Percentiles rank a stretch among this genome's conserved stretches.
These are phyloP conservation scores for Odontothrips loti DNA, from an alignment of 2,888 invertebrate genomes.

Conservation along the genomic window DNA sequence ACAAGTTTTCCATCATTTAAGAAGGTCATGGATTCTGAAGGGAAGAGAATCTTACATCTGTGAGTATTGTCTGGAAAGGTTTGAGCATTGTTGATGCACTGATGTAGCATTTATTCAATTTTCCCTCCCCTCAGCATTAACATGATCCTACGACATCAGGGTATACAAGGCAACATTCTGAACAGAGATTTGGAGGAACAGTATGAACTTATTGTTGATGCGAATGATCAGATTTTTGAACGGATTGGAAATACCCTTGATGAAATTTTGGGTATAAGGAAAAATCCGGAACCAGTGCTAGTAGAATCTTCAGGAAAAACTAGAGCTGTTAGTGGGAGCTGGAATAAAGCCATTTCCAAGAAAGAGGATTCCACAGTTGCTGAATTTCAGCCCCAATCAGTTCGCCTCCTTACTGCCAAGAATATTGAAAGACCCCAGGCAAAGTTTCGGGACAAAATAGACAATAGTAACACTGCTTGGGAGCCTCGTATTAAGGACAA, in stretches of 20 bases:
- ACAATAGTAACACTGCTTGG: conserved; percentile 73
- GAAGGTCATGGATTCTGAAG: conserved; percentile 59
- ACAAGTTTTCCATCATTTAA: conserved; percentile 72
- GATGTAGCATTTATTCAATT: conserved; percentile 20
- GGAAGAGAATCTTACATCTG: conserved; percentile 59
- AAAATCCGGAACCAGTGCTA: conserved; percentile 51
- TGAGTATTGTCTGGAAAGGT: conserved; percentile 41
- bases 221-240: conserved; percentile 79
- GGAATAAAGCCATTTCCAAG: conserved; percentile 50
- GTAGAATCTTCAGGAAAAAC: conserved; percentile 49
- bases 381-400: conserved; percentile 39
- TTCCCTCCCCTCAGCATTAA: conserved; percentile 48
- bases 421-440: conserved; percentile 78
- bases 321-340: conserved; percentile 53
- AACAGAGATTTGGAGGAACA: conserved; percentile 59
- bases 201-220: conserved; percentile 72
- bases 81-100: conserved; percentile 4
- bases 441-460: conserved; percentile 76
- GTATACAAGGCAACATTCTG: conserved; percentile 55
- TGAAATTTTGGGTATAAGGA: conserved; percentile 58
- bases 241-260: conserved; percentile 66
- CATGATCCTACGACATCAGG: conserved; percentile 53
- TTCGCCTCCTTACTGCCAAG: conserved; percentile 62
- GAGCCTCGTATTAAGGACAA: conserved; percentile 78
- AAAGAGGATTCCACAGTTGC: not conserved